A percentile compares a stretch with the other conserved stretches of the same genome.
These are phyloP conservation scores for Coryphaenoides rupestris DNA, from an alignment of 2,113 vertebrate species.

Conservation along the genomic window DNA sequence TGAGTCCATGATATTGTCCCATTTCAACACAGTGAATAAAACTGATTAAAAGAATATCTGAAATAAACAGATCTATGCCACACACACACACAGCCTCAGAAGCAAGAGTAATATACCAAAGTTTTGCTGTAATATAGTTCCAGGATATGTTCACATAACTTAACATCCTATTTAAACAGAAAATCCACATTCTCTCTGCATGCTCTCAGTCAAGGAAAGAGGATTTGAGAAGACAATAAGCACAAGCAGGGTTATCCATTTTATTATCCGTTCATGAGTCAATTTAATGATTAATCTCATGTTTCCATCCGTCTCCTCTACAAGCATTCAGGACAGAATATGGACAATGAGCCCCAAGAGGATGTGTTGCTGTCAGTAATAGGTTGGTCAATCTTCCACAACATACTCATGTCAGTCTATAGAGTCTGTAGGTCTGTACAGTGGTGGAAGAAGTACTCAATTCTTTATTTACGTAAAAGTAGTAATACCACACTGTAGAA, in stretches of 20 bases:
- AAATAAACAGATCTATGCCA: no score
- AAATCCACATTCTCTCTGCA: neutral
- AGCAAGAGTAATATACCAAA: no score
- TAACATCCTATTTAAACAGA: conserved; percentile 49
- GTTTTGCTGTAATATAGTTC: conserved; percentile 20
- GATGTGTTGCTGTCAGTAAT: neutral
- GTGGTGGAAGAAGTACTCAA: no score
- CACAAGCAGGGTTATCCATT: neutral
- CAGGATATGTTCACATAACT: conserved; percentile 20
- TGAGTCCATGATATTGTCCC: no score
- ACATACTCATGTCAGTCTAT: neutral
- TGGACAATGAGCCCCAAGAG: neutral
- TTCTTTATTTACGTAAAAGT: no score
- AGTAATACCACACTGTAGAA: no score
- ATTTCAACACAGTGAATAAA: no score
- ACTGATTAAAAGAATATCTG: no score
- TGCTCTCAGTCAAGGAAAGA: neutral
- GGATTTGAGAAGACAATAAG: neutral
- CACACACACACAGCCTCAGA: no score
- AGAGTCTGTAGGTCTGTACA: no score
- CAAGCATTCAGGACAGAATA: neutral
- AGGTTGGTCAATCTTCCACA: neutral
- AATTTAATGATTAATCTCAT: neutral
- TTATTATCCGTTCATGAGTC: neutral
- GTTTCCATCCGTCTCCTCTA: neutral